Conservation (phyloP, 2,888 invertebrate genomes). For the Sericinus montela region DNA sequence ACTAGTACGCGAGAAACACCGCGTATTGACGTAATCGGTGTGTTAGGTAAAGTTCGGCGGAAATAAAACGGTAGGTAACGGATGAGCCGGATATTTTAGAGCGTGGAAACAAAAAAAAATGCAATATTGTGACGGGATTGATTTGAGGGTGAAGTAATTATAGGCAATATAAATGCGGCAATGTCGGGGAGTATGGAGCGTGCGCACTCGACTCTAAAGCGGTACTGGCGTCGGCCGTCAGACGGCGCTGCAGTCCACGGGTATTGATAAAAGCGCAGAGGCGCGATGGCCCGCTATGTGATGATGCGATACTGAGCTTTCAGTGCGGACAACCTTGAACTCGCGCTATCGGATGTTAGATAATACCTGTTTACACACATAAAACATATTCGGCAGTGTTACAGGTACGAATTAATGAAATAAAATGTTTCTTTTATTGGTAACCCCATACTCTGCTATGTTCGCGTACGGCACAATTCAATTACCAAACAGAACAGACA, state of each 20-base stretch:
- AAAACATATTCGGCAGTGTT: background rate
- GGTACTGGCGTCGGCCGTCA: slow-evolving; percentile 55
- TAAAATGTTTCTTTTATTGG: no score
- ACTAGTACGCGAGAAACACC: slow-evolving; percentile 33
- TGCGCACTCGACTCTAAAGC: slow-evolving; percentile 60
- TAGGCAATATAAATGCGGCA: slow-evolving; percentile 54
- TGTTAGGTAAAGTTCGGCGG: slow-evolving; percentile 36
- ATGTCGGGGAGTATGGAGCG: slow-evolving; percentile 58
- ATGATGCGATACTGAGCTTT: slow-evolving; percentile 40
- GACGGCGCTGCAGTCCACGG: slow-evolving; percentile 54
- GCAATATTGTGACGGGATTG: slow-evolving; percentile 48
- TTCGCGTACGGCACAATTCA: no score
- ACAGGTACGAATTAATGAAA: no score
- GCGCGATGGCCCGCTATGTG: slow-evolving; percentile 35
- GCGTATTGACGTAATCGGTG: slow-evolving; percentile 49
- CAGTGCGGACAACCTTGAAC: slow-evolving; percentile 68
- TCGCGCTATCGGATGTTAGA: slow-evolving; percentile 61
- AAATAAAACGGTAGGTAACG: slow-evolving; percentile 28
- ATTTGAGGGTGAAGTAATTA: slow-evolving; percentile 49
- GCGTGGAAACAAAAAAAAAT: slow-evolving; percentile 19
- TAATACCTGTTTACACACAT: slow-evolving; percentile 48
- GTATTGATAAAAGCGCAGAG: slow-evolving; percentile 74
- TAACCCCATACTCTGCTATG: no score
- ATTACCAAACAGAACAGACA: no score
- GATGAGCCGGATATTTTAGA: slow-evolving; percentile 21